A percentile compares a stretch with the other conserved stretches of the same genome.
Evolutionary conservation across 2,888 invertebrate species (phyloP).

Genomic region (Podotricha telesiphe): DNA sequence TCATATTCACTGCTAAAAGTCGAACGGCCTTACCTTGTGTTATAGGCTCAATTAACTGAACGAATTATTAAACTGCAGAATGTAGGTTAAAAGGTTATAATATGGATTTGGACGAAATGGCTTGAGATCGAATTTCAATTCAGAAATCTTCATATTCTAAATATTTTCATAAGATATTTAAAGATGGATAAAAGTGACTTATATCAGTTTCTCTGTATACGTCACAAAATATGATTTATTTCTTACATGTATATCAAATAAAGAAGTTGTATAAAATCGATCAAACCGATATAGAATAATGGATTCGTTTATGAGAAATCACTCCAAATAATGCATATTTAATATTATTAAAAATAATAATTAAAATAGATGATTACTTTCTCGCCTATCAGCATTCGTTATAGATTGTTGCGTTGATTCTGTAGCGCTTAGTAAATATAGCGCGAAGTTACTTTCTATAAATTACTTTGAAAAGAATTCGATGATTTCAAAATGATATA

Average conservation of each 20-base stretch:
- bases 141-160: too few species aligned
- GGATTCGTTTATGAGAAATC: background rate
- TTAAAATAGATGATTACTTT: conserved; percentile 14
- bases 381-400: conserved; percentile 7
- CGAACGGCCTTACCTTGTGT: conserved; percentile 18
- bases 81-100: too few species aligned
- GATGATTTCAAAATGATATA: background rate
- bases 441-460: conserved; percentile 21
- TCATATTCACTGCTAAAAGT: background rate
- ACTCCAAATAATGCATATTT: background rate
- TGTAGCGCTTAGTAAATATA: conserved; percentile 19
- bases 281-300: too few species aligned
- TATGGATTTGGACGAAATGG: too few species aligned
- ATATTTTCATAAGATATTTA: too few species aligned
- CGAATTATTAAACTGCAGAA: background rate
- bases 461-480: conserved; percentile 11
- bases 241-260: too few species aligned
- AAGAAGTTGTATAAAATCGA: too few species aligned
- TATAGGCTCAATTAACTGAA: conserved; percentile 8
- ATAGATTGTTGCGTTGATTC: conserved; percentile 20
- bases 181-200: too few species aligned
- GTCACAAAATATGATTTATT: background rate
- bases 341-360: background rate
- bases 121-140: too few species aligned
- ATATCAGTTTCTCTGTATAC: too few species aligned